Evolutionary conservation across 2,888 invertebrate genomes (phyloP).

Genomic region (Tyria jacobaeae): DNA sequence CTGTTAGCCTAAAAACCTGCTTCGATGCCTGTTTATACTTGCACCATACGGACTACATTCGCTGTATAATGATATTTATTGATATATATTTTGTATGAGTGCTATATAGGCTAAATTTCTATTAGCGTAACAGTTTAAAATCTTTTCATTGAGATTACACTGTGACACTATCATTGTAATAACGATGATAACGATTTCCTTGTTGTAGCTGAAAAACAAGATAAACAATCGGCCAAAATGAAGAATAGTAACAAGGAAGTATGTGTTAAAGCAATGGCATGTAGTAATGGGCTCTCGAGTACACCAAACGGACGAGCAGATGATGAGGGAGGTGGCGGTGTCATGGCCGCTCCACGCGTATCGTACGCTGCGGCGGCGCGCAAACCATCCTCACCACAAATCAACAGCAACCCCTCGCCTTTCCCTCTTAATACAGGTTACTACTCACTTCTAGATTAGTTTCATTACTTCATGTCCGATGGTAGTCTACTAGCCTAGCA

Average conservation of each 20-base stretch:
- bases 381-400: slow-evolving; percentile 77
- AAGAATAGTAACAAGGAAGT: slow-evolving; percentile 80
- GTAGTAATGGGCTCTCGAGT: slow-evolving; percentile 79
- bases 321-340: slow-evolving; percentile 77
- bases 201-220: slow-evolving; percentile 76
- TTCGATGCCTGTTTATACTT: slow-evolving; percentile 36
- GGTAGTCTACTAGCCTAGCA: slow-evolving; percentile 26
- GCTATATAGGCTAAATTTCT: slow-evolving; percentile 1
- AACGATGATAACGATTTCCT: slow-evolving; percentile 51
- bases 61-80: slow-evolving; percentile 7
- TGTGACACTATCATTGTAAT: slow-evolving; percentile 7
- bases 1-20: slow-evolving; percentile 55
- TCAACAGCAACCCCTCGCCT: slow-evolving; percentile 68
- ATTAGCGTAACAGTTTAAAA: background rate
- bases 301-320: slow-evolving; percentile 80
- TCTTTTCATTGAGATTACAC: background rate
- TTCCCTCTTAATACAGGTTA: slow-evolving; percentile 76
- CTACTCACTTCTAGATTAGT: slow-evolving; percentile 34
- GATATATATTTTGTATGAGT: slow-evolving; percentile 11
- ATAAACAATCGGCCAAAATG: slow-evolving; percentile 74
- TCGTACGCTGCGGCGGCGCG: slow-evolving; percentile 81
- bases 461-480: slow-evolving; percentile 25
- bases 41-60: slow-evolving; percentile 25
- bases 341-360: slow-evolving; percentile 64
- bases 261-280: slow-evolving; percentile 63